Conservation (phyloP, 2,888 invertebrate species). For the Drosophila monieri region DNA sequence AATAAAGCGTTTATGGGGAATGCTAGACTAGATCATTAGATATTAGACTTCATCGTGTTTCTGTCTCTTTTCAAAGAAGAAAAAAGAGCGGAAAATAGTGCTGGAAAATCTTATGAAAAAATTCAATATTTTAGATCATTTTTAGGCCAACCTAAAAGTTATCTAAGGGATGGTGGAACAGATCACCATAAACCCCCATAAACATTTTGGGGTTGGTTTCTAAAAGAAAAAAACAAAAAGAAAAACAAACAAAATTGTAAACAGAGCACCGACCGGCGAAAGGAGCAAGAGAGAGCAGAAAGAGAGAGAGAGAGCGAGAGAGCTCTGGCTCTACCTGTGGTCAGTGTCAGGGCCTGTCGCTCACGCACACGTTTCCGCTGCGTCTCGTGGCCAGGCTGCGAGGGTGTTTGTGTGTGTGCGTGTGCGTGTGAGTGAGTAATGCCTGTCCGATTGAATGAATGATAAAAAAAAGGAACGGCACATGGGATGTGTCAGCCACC, state of each 20-base stretch:
- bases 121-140: no score
- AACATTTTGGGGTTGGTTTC: conserved; percentile 24
- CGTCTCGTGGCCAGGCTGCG: neutral
- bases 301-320: conserved; percentile 31
- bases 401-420: conserved; percentile 25
- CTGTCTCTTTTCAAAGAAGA: no score
- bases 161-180: no score
- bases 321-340: conserved; percentile 59
- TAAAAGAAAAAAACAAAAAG: conserved; percentile 6
- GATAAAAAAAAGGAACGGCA: conserved; percentile 63
- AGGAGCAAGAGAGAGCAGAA: conserved; percentile 21
- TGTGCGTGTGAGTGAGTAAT: conserved; percentile 31
- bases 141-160: no score
- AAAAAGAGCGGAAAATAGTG: no score
- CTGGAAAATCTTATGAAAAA: no score
- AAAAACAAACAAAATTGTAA: conserved; percentile 62
- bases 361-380: conserved; percentile 22
- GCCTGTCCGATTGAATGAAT: conserved; percentile 51
- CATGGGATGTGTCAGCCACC: conserved; percentile 62
- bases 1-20: no score
- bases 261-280: conserved; percentile 67
- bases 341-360: conserved; percentile 67
- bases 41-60: no score
- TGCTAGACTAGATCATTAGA: no score
- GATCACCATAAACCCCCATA: neutral